Base-by-base conservation (phyloP, 2,113 vertebrate species). In the Barbus barbus region DNA sequence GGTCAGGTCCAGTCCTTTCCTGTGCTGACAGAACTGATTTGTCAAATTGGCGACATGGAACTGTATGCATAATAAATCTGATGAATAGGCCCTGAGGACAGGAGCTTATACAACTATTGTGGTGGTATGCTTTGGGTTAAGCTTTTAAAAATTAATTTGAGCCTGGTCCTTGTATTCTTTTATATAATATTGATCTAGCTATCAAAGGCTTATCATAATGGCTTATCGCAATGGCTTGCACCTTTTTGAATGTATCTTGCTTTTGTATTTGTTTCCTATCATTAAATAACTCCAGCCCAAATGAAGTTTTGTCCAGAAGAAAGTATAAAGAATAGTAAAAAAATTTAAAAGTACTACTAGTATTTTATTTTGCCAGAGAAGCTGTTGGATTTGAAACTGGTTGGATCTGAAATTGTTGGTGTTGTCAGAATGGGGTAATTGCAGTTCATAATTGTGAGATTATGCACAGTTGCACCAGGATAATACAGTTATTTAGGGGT, bases 401-500 rank as follows among this genome's bases (percentile, higher is more conserved):
- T 44, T 72, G 36, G 2, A 24, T 41, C 24, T 72, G 22, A 41
- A 76, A 28, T 24, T 20, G 46, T 51, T 3, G 5, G 24, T 33
- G 24, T 60, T 63, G 22, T 58, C 74, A 72, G 38, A 24, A 38
- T 33, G 56, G 22, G 31, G 51, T 80, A 77, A 84, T 78, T 82
- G 9, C 44, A 18, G 51, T 48, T 41, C 78, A 87, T 90, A 84
- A 89, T 87, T 88, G 53, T 24, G 79, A 58, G 75, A 41, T 85
- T 53, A 81, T 83, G 87, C 85, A 9, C 79, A 83, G 84, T 74
- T 88, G 67, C 87, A 71, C 80, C 20, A 44, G 38, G 14, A 89
- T 86, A 90, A 84, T 86, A 73, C 75, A 28, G 75, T 82, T 72
- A 86, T 89, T 89, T 82, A 51, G 41, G 16, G 22, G 20, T 31